These are phyloP conservation scores for Xenentodon cancila DNA, from an alignment of 2,797 vertebrate genomes.

Conservation along the genomic window DNA sequence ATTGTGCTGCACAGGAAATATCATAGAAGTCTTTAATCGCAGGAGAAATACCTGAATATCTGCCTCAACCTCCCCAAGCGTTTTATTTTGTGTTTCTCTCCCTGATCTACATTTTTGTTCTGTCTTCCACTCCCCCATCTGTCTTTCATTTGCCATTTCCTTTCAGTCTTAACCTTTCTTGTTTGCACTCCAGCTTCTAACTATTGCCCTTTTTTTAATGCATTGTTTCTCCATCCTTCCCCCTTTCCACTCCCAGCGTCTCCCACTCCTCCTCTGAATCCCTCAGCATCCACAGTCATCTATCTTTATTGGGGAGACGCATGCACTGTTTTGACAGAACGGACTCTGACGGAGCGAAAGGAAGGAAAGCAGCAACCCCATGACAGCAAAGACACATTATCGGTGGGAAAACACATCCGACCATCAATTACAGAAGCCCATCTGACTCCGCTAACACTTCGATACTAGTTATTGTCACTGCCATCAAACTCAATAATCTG, in stretches of 20 bases:
- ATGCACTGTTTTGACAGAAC: slow-evolving; percentile 84
- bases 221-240: slow-evolving; percentile 25
- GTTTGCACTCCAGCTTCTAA: slow-evolving; percentile 23
- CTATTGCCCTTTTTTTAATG: slow-evolving; percentile 11
- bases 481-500: slow-evolving; percentile 41
- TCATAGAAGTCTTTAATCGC: slow-evolving; percentile 22
- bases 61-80: slow-evolving; percentile 48
- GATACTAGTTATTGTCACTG: slow-evolving; percentile 46
- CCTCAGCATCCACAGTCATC: slow-evolving; percentile 73
- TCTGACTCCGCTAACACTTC: slow-evolving; percentile 53
- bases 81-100: slow-evolving; percentile 36
- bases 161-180: slow-evolving; percentile 17
- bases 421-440: slow-evolving; percentile 67
- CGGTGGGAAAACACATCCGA: slow-evolving; percentile 72
- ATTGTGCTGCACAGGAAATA: slow-evolving; percentile 51
- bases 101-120: slow-evolving; percentile 20
- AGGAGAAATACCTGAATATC: slow-evolving; percentile 51
- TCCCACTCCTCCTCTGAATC: slow-evolving; percentile 60
- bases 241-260: slow-evolving; percentile 5
- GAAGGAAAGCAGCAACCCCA: slow-evolving; percentile 79
- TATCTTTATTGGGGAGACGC: slow-evolving; percentile 83
- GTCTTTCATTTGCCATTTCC: slow-evolving; percentile 20
- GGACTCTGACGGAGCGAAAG: slow-evolving; percentile 73
- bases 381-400: slow-evolving; percentile 79
- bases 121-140: slow-evolving; percentile 26